These are phyloP conservation scores for Hydrophis major DNA, from an alignment of 2,797 vertebrate genomes.

Conservation along the genomic window DNA sequence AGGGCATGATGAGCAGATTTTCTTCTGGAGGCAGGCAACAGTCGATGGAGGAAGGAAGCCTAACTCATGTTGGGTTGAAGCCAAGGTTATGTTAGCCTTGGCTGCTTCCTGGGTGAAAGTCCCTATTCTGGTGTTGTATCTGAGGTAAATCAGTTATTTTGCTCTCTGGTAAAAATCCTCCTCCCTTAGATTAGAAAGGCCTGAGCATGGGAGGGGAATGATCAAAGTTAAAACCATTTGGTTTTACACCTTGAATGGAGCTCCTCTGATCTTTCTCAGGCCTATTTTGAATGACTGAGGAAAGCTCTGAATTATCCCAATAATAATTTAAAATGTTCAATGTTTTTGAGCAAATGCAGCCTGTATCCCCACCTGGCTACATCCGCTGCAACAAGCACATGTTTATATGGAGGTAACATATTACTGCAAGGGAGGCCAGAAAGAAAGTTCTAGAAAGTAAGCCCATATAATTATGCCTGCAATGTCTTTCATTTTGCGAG, in stretches of 20 bases:
- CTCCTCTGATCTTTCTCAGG: neutral
- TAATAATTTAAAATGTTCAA: neutral
- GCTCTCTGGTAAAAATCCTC: neutral
- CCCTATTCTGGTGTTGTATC: neutral
- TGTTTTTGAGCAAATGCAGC: no score
- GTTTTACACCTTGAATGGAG: neutral
- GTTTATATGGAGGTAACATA: neutral
- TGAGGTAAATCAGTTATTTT: neutral
- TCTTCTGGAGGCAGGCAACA: neutral
- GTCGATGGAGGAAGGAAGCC: neutral
- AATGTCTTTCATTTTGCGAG: neutral
- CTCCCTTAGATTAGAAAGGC: neutral
- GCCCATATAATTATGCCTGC: neutral
- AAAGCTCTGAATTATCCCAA: neutral
- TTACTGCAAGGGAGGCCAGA: neutral
- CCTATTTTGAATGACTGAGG: neutral
- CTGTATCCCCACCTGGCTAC: neutral
- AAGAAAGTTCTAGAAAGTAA: neutral
- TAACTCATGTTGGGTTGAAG: neutral
- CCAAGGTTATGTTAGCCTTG: neutral
- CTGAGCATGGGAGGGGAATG: neutral
- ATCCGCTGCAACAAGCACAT: neutral
- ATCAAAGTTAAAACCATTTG: neutral
- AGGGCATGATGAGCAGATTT: neutral
- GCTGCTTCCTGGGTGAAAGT: neutral